Evolutionary conservation across 2,888 invertebrate species (phyloP).

Genomic region (Lamellibrachia satsuma): DNA sequence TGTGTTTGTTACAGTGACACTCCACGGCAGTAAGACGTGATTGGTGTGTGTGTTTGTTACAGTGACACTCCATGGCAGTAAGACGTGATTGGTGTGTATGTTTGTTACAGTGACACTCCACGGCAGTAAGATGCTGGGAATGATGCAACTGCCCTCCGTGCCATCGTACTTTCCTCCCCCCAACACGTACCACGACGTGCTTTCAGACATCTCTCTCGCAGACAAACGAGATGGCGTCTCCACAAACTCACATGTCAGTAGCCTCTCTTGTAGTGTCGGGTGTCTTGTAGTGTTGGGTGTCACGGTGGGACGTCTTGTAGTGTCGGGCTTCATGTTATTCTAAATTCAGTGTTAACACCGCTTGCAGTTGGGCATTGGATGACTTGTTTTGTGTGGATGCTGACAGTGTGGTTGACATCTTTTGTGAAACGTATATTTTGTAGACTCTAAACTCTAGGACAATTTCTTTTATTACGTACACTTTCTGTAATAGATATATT

Average conservation of each 20-base stretch:
- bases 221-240: slow-evolving; percentile 7
- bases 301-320: background rate
- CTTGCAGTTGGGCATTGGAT: background rate
- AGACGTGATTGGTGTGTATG: no score
- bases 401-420: background rate
- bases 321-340: background rate
- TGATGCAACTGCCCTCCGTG: slow-evolving; percentile 30
- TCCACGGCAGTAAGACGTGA: no score
- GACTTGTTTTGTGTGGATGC: background rate
- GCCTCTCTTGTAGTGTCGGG: slow-evolving; percentile 25
- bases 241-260: slow-evolving; percentile 25
- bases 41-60: no score
- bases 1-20: no score
- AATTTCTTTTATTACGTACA: background rate
- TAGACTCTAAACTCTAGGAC: background rate
- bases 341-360: background rate
- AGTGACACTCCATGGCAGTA: no score
- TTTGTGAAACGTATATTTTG: background rate
- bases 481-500: background rate
- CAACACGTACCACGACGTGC: slow-evolving; percentile 33
- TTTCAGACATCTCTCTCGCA: slow-evolving; percentile 44
- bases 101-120: background rate
- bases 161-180: slow-evolving; percentile 23
- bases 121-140: slow-evolving; percentile 36
- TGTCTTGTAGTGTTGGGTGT: no score